A percentile compares a stretch with the other conserved stretches of the same genome.
These are phyloP conservation scores for Muraenolepis orangiensis DNA, from an alignment of 2,797 vertebrate genomes.

Conservation along the genomic window DNA sequence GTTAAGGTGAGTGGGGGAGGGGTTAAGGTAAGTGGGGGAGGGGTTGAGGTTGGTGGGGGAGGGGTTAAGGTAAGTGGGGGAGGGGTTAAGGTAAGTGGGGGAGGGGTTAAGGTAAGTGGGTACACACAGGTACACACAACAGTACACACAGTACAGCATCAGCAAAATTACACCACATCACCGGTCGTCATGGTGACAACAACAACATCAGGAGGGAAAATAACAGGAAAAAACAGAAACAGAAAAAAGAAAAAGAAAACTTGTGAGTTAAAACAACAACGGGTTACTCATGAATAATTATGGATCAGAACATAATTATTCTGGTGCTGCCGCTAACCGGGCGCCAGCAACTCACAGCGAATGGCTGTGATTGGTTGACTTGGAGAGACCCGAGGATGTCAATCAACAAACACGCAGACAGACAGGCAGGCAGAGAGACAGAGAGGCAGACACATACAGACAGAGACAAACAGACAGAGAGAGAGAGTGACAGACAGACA, in stretches of 20 bases:
- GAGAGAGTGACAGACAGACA: too few relatives aligned
- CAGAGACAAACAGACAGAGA: too few relatives aligned
- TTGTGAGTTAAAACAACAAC: slow-evolving; percentile 10
- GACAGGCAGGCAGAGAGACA: background rate
- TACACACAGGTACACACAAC: slow-evolving; percentile 6
- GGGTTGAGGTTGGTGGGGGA: background rate
- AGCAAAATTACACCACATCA: background rate
- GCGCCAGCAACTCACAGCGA: slow-evolving; percentile 4
- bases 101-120: background rate
- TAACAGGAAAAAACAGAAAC: slow-evolving; percentile 19
- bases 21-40: background rate
- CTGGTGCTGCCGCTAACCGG: background rate
- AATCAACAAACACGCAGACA: background rate
- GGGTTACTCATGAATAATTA: slow-evolving; percentile 6
- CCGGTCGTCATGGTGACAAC: background rate
- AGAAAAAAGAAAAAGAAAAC: slow-evolving; percentile 15
- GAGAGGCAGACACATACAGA: too few relatives aligned
- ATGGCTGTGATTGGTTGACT: slow-evolving; percentile 4
- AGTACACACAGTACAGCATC: slow-evolving; percentile 28
- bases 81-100: slow-evolving; percentile 25
- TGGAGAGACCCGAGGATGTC: background rate
- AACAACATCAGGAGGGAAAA: slow-evolving; percentile 26
- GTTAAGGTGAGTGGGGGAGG: slow-evolving; percentile 17
- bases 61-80: slow-evolving; percentile 8
- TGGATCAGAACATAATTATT: slow-evolving; percentile 4